Base-by-base conservation (phyloP, 2,797 vertebrate genomes). In the Botia almorhae region DNA sequence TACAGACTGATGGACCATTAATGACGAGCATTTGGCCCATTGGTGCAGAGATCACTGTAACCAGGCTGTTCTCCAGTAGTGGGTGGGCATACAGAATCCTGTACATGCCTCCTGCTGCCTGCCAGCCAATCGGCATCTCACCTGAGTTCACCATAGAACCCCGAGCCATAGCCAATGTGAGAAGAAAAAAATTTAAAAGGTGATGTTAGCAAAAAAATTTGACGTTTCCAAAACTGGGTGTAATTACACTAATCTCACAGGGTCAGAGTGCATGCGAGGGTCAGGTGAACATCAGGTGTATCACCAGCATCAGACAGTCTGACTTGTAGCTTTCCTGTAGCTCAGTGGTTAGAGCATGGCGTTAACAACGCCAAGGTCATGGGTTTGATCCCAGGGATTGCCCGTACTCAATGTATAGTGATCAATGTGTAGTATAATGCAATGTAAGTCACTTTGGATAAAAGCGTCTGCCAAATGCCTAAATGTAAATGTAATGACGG, bases 111-210 rank as follows among this genome's bases (percentile, higher is more conserved):
- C 85, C 92, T 0, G 80, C 85, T 0, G 89, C 91, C 75, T 92
- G 92, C 98, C 98, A 99, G 0, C 92, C 94, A 36, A 89, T 87
- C 0, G 97, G 98, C 97, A 99, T 97, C 75, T 93, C 89, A 1
- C 86, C 82, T 0, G 91, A 50, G 83, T 90, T 94, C 82, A 87
- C 87, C 86, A 92, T 94, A 0, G 88, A 82, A 43, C 91, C 94
- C 98, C 97, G 79, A 55, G 67, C 16, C 14, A 39, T 8, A 68
- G 50, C 13, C 29, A 26, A 70, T 46, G 51, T 23, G 0, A 29
- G n/a, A 4, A 17, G 1, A n/a, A 19, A 46, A 21, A 50, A 10
- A 53, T 58, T 10, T 14, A 4, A 13, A 7, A 43, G 8, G 39
- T 43, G 7, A 8, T 8, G 39, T 43, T 43, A 8, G 39, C 39